A percentile compares a stretch with the other conserved stretches of the same genome.
phyloP scores from a whole-genome alignment of 2,888 invertebrate genomes.

The Allygus modestus region DNA sequence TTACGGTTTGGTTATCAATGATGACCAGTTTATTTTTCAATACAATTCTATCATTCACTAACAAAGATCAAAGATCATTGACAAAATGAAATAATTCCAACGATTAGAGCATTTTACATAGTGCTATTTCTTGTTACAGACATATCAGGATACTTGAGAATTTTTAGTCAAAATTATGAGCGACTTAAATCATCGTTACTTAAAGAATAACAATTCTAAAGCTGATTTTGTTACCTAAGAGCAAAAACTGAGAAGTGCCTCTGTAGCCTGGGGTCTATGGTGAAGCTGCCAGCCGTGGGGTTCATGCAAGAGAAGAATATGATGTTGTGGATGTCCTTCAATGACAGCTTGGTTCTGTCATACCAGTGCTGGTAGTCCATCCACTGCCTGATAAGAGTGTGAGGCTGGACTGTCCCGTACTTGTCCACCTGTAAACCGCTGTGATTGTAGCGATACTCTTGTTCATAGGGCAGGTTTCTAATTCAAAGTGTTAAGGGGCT shows the following conservation, averaged over 20 bases:
- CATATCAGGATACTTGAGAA: too few relatives aligned
- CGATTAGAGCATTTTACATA: too few relatives aligned
- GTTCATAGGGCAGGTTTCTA: not conserved
- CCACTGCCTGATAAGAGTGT: conserved; percentile 94
- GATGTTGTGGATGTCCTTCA: conserved; percentile 95
- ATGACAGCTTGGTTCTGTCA: conserved; percentile 88
- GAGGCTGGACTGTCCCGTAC: conserved; percentile 97
- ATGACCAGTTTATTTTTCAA: too few relatives aligned
- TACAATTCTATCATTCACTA: too few relatives aligned
- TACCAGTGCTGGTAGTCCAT: conserved; percentile 98
- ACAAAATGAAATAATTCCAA: too few relatives aligned
- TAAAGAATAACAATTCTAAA: too few relatives aligned
- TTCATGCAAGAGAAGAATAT: conserved; percentile 98
- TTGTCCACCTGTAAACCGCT: conserved; percentile 84
- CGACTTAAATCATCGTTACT: too few relatives aligned
- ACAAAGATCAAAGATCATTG: too few relatives aligned
- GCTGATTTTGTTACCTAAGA: conserved; percentile 82
- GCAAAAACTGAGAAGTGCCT: conserved; percentile 93
- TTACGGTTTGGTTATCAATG: too few relatives aligned
- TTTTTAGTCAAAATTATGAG: too few relatives aligned
- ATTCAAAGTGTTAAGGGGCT: not conserved
- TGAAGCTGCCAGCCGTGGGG: conserved; percentile 96
- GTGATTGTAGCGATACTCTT: conserved; percentile 17
- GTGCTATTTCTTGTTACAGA: too few relatives aligned
- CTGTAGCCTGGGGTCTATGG: conserved; percentile 93